Percentiles rank a stretch among this genome's conserved stretches.
These are phyloP conservation scores for Uloborus plumipes DNA, from an alignment of 2,888 invertebrate genomes.

Conservation along the genomic window DNA sequence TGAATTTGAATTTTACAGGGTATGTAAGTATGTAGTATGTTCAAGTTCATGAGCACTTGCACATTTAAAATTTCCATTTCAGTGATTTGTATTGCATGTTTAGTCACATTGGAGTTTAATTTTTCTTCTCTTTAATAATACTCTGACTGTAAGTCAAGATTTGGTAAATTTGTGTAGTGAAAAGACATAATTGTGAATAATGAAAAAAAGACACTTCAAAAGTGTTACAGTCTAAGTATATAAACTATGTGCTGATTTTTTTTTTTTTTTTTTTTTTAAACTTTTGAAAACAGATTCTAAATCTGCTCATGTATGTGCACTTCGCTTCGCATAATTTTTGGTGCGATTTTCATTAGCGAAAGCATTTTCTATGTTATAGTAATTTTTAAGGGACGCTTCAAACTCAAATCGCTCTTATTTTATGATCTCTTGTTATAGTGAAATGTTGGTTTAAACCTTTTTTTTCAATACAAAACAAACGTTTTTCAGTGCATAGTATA, in stretches of 20 bases:
- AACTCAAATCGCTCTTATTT: too few species aligned
- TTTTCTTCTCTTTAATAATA: conserved; percentile 5
- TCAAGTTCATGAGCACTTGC: conserved; percentile 51
- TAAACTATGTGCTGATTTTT: conserved; percentile 16
- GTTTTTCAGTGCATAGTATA: too few species aligned
- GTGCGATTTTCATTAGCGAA: too few species aligned
- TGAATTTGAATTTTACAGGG: conserved; percentile 60
- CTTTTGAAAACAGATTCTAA: conserved; percentile 48
- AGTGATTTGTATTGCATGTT: conserved; percentile 41
- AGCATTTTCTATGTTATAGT: too few species aligned
- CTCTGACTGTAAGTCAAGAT: conserved; percentile 46
- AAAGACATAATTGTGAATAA: too few species aligned
- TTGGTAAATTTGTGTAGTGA: conserved; percentile 19
- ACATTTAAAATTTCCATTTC: conserved; percentile 51
- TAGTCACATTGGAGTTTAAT: conserved; percentile 41
- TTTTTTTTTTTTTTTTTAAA: too few species aligned
- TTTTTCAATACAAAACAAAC: too few species aligned
- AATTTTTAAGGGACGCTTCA: too few species aligned
- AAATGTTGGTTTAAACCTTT: too few species aligned
- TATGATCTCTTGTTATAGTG: too few species aligned
- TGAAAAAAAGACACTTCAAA: conserved; percentile 29
- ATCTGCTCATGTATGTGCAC: conserved; percentile 22
- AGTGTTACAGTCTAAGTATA: conserved; percentile 20
- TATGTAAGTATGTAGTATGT: conserved; percentile 50
- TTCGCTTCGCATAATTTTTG: not conserved